Evolutionary conservation across 1,140 invertebrate species (phyloP).

Genomic region (Sycobia sp.): DNA sequence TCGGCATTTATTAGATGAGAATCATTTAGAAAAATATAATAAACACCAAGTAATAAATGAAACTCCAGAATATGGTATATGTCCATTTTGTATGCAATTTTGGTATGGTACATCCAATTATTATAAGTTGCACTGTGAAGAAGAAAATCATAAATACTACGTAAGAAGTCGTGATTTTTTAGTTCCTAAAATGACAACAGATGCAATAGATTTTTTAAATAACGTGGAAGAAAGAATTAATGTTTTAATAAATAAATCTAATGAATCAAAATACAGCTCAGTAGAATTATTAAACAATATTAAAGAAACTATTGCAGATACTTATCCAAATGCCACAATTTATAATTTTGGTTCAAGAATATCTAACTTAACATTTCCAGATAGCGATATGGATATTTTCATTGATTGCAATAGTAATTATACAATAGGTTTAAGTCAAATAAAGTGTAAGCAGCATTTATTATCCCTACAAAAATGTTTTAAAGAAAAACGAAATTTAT

Average conservation of each 20-base stretch:
- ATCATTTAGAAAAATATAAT: constrained; percentile 15
- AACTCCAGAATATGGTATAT: constrained; percentile 37
- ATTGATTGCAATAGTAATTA: constrained; percentile 52
- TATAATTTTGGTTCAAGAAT: constrained; percentile 61
- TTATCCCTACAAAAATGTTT: neutral
- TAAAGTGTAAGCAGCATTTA: constrained; percentile 6
- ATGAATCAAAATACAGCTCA: constrained; percentile 30
- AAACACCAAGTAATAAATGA: neutral
- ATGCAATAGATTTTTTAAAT: constrained; percentile 29
- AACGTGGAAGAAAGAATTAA: constrained; percentile 25
- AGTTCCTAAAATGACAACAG: constrained; percentile 24
- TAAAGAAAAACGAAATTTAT: constrained; percentile 29
- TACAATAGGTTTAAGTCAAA: neutral
- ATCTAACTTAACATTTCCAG: constrained; percentile 50
- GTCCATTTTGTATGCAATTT: constrained; percentile 37
- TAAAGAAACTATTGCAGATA: constrained; percentile 23
- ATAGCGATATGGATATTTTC: constrained; percentile 63
- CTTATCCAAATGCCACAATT: constrained; percentile 42
- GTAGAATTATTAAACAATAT: constrained; percentile 41
- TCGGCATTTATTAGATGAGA: constrained; percentile 33
- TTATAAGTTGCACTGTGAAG: constrained; percentile 36
- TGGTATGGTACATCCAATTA: constrained; percentile 36
- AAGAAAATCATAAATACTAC: constrained; percentile 35
- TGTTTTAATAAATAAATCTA: constrained; percentile 25
- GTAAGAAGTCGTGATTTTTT: constrained; percentile 27